Base-by-base conservation (phyloP, 2,888 invertebrate genomes). In the Stenolophus ochropezus region DNA sequence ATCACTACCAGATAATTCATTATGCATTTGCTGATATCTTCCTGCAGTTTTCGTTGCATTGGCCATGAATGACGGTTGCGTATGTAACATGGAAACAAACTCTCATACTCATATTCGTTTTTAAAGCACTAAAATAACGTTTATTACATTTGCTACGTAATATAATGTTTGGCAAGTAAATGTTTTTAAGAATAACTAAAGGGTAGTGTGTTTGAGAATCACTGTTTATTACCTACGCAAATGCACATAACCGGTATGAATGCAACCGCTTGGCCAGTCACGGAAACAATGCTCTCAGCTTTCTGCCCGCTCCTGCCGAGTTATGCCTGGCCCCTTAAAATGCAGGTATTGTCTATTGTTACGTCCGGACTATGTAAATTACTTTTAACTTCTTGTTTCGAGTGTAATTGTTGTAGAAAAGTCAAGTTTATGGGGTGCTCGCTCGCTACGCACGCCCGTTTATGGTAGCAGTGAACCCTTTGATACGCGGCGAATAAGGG, bases 321-420 rank as follows among this genome's bases (percentile, higher is more conserved):
- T 27, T 77, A 27, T 77, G 33, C 56, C 16, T 20, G 61, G 56
- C 56, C 58, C 56, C 76, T 23, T 75, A 23, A 33, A 56, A 58
- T 56, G 76, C 76, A 77, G 76, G 76, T 77, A 77, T 77, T 77
- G 76, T 77, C 76, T 77, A 77, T 77, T 77, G 58, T 77, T 77
- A 56, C 76, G 76, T 77, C 58, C 76, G 76, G 76, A 61, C 42
- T 77, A 77, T 77, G 76, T 58, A 77, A 77, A 77, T 77, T 77
- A 77, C 58, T 77, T 76, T 77, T 77, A 77, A 77, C 58, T 77
- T 77, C 76, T 61, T 33, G 76, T 73, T 73, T 33, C 73, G 21
- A 47, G 76, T 77, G 76, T 77, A 77, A 77, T 77, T 77, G 58
- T 77, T 77, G 58, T 58, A 77, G 76, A 53, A 56, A 58, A 77